phyloP scores from a whole-genome alignment of 2,888 invertebrate genomes.

The Sarcophaga subvicina region DNA sequence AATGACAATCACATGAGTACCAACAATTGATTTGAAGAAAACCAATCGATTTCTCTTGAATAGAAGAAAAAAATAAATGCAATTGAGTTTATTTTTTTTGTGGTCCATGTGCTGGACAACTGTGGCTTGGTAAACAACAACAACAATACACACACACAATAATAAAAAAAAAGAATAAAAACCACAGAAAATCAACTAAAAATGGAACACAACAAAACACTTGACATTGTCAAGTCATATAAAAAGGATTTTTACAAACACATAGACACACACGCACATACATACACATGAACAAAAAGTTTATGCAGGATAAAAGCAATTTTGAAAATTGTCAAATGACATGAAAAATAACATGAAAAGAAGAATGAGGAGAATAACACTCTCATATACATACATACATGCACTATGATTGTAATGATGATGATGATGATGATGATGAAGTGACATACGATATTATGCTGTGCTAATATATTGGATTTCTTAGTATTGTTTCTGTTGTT shows the following conservation, averaged over 20 bases:
- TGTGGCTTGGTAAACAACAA: not conserved
- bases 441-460: not conserved
- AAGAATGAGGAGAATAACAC: constrained; percentile 1
- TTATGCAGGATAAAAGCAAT: constrained; percentile 57
- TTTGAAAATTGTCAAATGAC: constrained; percentile 64
- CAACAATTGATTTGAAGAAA: not conserved
- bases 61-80: constrained; percentile 49
- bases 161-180: constrained; percentile 15
- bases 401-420: not conserved
- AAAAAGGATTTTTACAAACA: not conserved
- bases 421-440: not conserved
- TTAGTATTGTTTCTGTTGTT: constrained; percentile 3
- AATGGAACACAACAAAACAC: constrained; percentile 47
- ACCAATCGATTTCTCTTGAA: constrained; percentile 55
- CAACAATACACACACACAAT: not conserved
- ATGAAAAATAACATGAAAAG: constrained; percentile 50
- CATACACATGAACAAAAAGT: not conserved
- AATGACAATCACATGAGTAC: constrained; percentile 8
- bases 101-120: constrained; percentile 26
- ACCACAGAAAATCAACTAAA: not conserved
- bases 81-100: constrained; percentile 46
- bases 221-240: constrained; percentile 59
- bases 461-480: constrained; percentile 25
- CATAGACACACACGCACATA: not conserved
- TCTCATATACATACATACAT: constrained; percentile 2